These are phyloP conservation scores for Cinclus cinclus DNA, from an alignment of 2,113 vertebrate genomes.

Conservation along the genomic window DNA sequence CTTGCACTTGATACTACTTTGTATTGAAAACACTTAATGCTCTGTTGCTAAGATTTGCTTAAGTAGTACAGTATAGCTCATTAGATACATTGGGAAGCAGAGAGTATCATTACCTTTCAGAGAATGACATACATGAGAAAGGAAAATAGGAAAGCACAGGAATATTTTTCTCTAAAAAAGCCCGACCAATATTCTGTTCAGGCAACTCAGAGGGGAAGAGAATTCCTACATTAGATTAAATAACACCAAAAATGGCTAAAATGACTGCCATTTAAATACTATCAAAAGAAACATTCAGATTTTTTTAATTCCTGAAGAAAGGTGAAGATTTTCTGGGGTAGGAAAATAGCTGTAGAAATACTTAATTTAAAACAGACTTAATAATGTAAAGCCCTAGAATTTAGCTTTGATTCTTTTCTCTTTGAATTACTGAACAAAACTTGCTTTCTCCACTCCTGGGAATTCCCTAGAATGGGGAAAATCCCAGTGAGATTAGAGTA, in stretches of 20 bases:
- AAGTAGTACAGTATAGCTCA: neutral
- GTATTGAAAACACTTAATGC: neutral
- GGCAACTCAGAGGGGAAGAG: neutral
- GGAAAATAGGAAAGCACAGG: neutral
- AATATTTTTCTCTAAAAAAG: neutral
- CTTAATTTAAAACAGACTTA: neutral
- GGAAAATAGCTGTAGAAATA: neutral
- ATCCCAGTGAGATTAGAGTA: constrained; percentile 20
- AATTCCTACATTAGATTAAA: neutral
- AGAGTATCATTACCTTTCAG: neutral
- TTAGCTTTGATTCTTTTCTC: neutral
- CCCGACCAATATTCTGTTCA: neutral
- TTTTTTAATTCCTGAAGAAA: neutral
- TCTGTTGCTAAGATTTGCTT: neutral
- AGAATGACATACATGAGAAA: neutral
- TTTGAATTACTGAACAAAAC: neutral
- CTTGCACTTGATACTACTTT: neutral
- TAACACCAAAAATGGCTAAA: neutral
- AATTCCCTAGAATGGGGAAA: constrained; percentile 27
- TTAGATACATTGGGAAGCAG: neutral
- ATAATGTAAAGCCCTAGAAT: neutral
- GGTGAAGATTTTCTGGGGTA: neutral
- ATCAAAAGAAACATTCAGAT: neutral
- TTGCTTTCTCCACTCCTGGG: neutral
- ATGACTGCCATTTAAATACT: neutral